Evolutionary conservation across 1,140 invertebrate genomes (phyloP).

Genomic region (Polypedilum pembai): DNA sequence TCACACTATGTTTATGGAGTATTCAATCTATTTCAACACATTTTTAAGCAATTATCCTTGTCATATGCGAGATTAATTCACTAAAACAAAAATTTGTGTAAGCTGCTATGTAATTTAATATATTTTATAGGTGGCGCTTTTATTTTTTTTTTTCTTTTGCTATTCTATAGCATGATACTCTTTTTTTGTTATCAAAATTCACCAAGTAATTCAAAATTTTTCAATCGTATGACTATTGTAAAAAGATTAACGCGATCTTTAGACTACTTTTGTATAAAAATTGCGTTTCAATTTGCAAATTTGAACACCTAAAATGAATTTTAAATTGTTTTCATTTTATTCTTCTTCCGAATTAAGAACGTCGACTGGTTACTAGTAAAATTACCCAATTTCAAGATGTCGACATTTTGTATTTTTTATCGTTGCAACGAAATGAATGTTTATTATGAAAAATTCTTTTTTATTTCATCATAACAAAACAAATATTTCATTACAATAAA

Average conservation of each 20-base stretch:
- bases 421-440: no score
- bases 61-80: background rate
- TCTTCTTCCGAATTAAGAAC: constrained; percentile 5
- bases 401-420: no score
- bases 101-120: constrained; percentile 13
- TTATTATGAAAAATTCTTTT: no score
- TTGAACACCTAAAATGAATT: background rate
- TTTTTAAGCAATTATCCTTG: background rate
- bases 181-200: background rate
- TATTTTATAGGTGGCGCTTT: background rate
- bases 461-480: no score
- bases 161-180: constrained; percentile 4
- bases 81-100: constrained; percentile 23
- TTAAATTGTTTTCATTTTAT: constrained; percentile 14
- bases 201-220: background rate
- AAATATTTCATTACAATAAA: no score
- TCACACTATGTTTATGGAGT: background rate
- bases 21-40: background rate
- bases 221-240: background rate
- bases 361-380: background rate
- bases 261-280: background rate
- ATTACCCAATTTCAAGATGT: background rate
- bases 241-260: background rate
- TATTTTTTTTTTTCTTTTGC: background rate
- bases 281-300: background rate